Conservation (phyloP, 2,888 invertebrate genomes). For the Chydorus sphaericus region DNA sequence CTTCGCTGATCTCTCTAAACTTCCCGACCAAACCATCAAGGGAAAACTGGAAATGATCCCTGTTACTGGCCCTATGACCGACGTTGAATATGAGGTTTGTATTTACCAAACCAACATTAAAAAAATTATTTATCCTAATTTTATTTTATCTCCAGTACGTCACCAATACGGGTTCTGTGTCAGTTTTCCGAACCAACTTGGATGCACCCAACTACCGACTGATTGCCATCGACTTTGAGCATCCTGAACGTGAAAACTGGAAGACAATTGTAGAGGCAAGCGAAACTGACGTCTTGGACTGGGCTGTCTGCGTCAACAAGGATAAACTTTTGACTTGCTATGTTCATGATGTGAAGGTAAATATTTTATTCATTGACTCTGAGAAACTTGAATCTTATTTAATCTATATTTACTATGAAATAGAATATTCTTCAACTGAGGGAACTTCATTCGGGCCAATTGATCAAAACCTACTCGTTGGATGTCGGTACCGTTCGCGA, state of each 20-base stretch:
- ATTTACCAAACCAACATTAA: neutral
- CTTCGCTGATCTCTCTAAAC: slow-evolving; percentile 54
- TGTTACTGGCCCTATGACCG: slow-evolving; percentile 74
- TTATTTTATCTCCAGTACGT: slow-evolving; percentile 48
- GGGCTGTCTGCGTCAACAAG: slow-evolving; percentile 68
- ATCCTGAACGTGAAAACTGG: slow-evolving; percentile 64
- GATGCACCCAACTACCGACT: slow-evolving; percentile 83
- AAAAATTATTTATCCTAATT: neutral
- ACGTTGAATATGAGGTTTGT: slow-evolving; percentile 81
- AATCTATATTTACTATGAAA: neutral
- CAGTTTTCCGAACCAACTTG: slow-evolving; percentile 82
- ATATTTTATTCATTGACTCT: slow-evolving; percentile 13
- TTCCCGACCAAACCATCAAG: slow-evolving; percentile 31
- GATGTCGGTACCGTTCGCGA: slow-evolving; percentile 75
- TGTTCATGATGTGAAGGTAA: slow-evolving; percentile 84
- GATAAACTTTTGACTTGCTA: slow-evolving; percentile 77
- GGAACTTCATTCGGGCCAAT: slow-evolving; percentile 51
- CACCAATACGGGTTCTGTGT: slow-evolving; percentile 67
- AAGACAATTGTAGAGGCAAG: slow-evolving; percentile 67
- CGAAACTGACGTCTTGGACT: slow-evolving; percentile 72
- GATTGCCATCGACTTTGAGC: slow-evolving; percentile 61
- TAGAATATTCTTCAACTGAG: slow-evolving; percentile 74
- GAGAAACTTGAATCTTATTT: neutral
- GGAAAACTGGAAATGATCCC: slow-evolving; percentile 55
- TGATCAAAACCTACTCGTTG: slow-evolving; percentile 57